These are phyloP conservation scores for Camponotus pennsylvanicus DNA, from an alignment of 1,140 invertebrate species.

Conservation along the genomic window DNA sequence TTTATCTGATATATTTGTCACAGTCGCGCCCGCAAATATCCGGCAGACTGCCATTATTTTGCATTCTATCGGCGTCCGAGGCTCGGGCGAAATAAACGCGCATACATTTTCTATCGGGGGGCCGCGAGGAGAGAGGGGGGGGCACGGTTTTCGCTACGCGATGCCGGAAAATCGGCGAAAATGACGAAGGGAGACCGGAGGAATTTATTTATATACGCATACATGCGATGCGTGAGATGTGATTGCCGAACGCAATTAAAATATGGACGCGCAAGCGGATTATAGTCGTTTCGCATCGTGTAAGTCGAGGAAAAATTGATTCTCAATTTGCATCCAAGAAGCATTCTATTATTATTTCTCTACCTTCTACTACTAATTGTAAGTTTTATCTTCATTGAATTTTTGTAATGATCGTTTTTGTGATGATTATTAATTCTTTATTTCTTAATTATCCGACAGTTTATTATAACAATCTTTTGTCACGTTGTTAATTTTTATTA, in stretches of 20 bases:
- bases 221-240: not conserved
- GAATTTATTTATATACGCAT: slow-evolving; percentile 40
- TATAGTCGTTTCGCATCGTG: slow-evolving; percentile 6
- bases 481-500: no score
- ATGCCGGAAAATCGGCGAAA: slow-evolving; percentile 33
- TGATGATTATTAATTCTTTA: not conserved
- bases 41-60: slow-evolving; percentile 73
- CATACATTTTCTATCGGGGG: slow-evolving; percentile 27
- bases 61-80: slow-evolving; percentile 60
- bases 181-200: not conserved
- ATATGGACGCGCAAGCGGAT: slow-evolving; percentile 25
- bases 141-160: slow-evolving; percentile 32
- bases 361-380: not conserved
- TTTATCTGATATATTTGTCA: slow-evolving; percentile 75
- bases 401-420: not conserved
- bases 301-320: slow-evolving; percentile 16
- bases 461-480: no score
- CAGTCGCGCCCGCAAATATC: slow-evolving; percentile 71
- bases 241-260: slow-evolving; percentile 50
- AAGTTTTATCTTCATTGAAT: not conserved
- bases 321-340: slow-evolving; percentile 33
- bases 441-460: not conserved
- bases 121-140: not conserved
- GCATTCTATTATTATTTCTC: slow-evolving; percentile 5
- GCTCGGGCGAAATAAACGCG: slow-evolving; percentile 63